phyloP scores from a whole-genome alignment of 1,140 invertebrate species.

The Yoshiicerus persimilis region DNA sequence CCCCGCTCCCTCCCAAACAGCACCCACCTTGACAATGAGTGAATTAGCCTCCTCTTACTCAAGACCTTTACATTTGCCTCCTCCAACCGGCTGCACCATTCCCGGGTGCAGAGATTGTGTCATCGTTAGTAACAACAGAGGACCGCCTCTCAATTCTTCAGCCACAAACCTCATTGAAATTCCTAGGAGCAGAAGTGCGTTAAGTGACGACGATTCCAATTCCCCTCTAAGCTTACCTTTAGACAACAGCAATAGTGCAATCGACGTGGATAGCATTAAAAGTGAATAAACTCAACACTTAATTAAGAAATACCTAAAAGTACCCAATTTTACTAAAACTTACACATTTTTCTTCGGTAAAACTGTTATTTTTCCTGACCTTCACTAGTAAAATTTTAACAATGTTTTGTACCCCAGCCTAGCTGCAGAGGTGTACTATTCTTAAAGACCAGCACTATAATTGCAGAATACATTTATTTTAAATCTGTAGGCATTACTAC shows the following conservation, averaged over 20 bases:
- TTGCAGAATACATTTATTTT: no score
- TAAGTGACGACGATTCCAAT: conserved; percentile 31
- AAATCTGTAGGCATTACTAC: no score
- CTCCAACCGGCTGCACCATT: conserved; percentile 44
- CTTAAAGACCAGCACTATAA: no score
- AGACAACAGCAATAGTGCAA: conserved; percentile 16
- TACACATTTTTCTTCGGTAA: no score
- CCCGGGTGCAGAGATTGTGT: conserved; percentile 45
- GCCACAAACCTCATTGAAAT: background rate
- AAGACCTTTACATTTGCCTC: conserved; percentile 36
- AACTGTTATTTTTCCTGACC: no score
- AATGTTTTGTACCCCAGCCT: no score
- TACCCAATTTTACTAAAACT: no score
- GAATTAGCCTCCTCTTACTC: conserved; percentile 10
- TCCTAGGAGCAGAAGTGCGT: background rate
- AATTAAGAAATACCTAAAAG: no score
- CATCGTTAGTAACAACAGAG: background rate
- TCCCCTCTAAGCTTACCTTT: conserved; percentile 15
- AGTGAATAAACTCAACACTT: conserved; percentile 31
- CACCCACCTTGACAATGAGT: background rate
- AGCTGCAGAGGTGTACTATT: no score
- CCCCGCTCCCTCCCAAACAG: background rate
- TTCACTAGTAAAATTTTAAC: no score
- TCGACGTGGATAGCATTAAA: conserved; percentile 43
- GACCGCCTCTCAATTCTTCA: background rate